A percentile compares a stretch with the other conserved stretches of the same genome.
Conservation (phyloP, 2,888 invertebrate species). For the Cremastinae sp. region DNA sequence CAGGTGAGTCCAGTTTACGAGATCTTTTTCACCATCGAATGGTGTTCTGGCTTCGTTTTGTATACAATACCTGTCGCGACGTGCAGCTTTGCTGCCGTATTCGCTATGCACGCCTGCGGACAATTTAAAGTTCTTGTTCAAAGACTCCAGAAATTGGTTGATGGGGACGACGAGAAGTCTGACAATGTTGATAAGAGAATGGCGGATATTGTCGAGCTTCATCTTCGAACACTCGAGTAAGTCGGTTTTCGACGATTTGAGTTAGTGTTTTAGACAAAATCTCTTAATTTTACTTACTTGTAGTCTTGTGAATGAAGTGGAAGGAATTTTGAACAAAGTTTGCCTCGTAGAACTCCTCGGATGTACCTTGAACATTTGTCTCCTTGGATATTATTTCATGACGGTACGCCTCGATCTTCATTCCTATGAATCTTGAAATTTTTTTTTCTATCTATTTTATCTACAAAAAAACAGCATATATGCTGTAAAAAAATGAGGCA, state of each 20-base stretch:
- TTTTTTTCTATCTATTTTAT: too few species aligned
- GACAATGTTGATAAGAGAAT: constrained; percentile 43
- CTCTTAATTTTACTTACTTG: too few species aligned
- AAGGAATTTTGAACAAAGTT: constrained; percentile 69
- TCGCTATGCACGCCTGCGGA: constrained; percentile 74
- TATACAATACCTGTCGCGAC: constrained; percentile 71
- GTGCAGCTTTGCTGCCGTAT: constrained; percentile 72
- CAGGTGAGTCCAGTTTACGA: constrained; percentile 71
- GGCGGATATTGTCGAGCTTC: constrained; percentile 68
- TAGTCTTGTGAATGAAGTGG: constrained; percentile 71
- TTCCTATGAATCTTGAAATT: too few species aligned
- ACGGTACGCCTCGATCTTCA: too few species aligned
- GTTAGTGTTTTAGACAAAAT: too few species aligned
- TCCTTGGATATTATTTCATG: constrained; percentile 74
- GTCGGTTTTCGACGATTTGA: too few species aligned
- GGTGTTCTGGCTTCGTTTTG: constrained; percentile 69
- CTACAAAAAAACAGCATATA: too few species aligned
- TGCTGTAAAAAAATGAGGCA: too few species aligned
- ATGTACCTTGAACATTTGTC: constrained; percentile 75
- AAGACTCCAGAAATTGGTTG: constrained; percentile 64
- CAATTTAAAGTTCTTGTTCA: constrained; percentile 70
- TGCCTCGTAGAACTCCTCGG: constrained; percentile 74
- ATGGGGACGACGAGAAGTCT: constrained; percentile 15
- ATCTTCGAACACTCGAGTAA: constrained; percentile 70
- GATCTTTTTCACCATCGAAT: constrained; percentile 71